A percentile compares a stretch with the other conserved stretches of the same genome.
These are phyloP conservation scores for Hecatera dysodea DNA, from an alignment of 2,888 invertebrate genomes.

Conservation along the genomic window DNA sequence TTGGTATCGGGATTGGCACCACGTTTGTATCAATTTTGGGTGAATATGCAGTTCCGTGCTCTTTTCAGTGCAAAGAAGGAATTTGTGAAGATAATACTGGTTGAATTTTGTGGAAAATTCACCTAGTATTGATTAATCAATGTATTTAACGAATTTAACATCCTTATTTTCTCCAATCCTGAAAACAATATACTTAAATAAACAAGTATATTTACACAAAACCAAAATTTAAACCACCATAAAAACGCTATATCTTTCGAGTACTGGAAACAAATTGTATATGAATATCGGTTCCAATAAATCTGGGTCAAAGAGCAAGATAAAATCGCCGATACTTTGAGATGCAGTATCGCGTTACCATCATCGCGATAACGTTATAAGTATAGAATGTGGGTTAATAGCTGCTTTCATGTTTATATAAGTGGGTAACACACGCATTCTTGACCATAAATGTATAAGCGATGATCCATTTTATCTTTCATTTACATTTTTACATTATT, in stretches of 20 bases:
- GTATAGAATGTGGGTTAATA: constrained; percentile 67
- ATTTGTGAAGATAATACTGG: background rate
- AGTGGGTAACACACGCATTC: constrained; percentile 47
- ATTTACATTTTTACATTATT: background rate
- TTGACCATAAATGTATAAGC: constrained; percentile 5
- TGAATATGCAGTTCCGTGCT: constrained; percentile 11
- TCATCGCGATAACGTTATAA: constrained; percentile 67
- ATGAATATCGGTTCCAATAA: constrained; percentile 46
- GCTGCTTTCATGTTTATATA: constrained; percentile 59
- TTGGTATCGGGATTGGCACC: constrained; percentile 30
- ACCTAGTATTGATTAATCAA: background rate
- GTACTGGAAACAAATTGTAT: constrained; percentile 26
- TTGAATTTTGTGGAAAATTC: background rate
- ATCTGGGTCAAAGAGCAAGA: constrained; percentile 74
- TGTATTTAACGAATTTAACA: too few relatives aligned
- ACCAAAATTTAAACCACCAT: constrained; percentile 16
- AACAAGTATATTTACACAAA: constrained; percentile 13
- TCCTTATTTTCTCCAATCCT: background rate
- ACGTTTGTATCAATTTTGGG: constrained; percentile 36
- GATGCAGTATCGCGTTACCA: constrained; percentile 69
- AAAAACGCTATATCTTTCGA: constrained; percentile 35
- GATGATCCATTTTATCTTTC: constrained; percentile 24
- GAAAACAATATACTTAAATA: background rate
- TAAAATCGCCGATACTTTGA: constrained; percentile 75
- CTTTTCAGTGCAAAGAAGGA: constrained; percentile 2